Base-by-base conservation (phyloP, 2,797 vertebrate genomes). In the Chloroceryle amazona region DNA sequence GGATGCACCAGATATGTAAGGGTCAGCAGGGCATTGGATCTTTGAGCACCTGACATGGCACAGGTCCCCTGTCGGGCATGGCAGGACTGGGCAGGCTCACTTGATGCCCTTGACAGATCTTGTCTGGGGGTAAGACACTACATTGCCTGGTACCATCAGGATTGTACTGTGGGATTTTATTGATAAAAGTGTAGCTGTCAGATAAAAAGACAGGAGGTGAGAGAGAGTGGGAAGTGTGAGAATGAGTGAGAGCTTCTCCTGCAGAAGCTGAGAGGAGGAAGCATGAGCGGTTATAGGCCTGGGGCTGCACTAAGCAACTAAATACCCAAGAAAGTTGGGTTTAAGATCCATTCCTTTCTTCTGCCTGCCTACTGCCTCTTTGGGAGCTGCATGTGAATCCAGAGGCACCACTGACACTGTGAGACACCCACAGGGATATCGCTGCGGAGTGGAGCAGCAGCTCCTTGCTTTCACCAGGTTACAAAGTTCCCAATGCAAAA, bases 391-490 rank as follows among this genome's bases (percentile, higher is more conserved):
- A 33, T 3, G 4, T 11, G 23, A 72, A 9, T 29, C 35, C 39
- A 28, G 35, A 0, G 2, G 74, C 28, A 58, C 25, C 3, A 0
- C 33, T 81, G 74, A 31, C 42, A 6, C 10, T 18, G 10, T 37
- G 25, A 14, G 4, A 81, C 15, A 49, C 18, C 8, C 1, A 0
- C 14, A 26, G 39, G 22, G 26, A 25, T 13, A 18, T n/a, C 1
- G 1, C 33, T 79, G 51, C 58, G 0, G 0, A 61, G 35, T 2
- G 6, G 66, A 79, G 35, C 25, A 57, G 81, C 55, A 86, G 63
- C 31, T 82, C 47, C 46, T 70, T 3, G 0, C 66, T 87, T 67
- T 58, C 22, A 63, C 66, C 13, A 3, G 41, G 21, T 73, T 66
- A 76, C 31, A 55, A 63, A 78, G 49, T 73, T 81, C 41, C 41